These are phyloP conservation scores for Planiliza haematocheilus DNA, from an alignment of 2,113 vertebrate genomes.

Conservation along the genomic window DNA sequence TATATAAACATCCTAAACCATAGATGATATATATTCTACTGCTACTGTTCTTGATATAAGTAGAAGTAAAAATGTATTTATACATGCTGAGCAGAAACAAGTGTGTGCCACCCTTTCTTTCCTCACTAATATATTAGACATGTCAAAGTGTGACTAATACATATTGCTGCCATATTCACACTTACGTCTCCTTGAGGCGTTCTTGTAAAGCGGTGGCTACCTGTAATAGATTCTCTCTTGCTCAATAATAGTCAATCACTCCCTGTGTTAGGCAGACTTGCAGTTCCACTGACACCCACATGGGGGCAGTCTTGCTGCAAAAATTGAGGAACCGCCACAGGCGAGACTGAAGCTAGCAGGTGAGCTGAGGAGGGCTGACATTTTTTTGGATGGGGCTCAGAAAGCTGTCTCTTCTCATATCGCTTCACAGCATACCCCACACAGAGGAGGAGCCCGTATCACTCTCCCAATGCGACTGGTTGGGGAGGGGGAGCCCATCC, in stretches of 20 bases:
- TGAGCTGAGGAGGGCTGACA: slow-evolving; percentile 64
- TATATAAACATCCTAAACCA: background rate
- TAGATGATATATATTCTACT: background rate
- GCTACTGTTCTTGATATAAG: no score
- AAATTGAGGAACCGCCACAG: background rate
- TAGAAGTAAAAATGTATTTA: no score
- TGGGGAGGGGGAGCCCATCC: slow-evolving; percentile 35
- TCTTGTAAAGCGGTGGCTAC: slow-evolving; percentile 25
- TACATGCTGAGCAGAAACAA: no score
- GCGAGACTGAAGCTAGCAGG: slow-evolving; percentile 46
- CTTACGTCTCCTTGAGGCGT: slow-evolving; percentile 6
- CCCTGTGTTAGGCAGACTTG: background rate
- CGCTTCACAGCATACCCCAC: slow-evolving; percentile 46
- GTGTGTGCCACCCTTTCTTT: background rate
- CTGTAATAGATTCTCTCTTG: slow-evolving; percentile 24
- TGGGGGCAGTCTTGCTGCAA: slow-evolving; percentile 70
- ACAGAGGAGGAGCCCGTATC: slow-evolving; percentile 55
- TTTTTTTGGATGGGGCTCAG: slow-evolving; percentile 63
- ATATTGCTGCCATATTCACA: slow-evolving; percentile 4
- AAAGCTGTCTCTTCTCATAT: slow-evolving; percentile 75
- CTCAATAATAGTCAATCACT: slow-evolving; percentile 7
- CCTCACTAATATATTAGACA: slow-evolving; percentile 14
- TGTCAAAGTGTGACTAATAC: background rate
- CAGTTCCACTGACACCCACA: slow-evolving; percentile 50
- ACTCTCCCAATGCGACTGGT: slow-evolving; percentile 50